Evolutionary conservation across 92 coral and sea anemone species (phyloP), one percentile per base, ranked within the genome.

Genomic region (Porites divaricata): DNA sequence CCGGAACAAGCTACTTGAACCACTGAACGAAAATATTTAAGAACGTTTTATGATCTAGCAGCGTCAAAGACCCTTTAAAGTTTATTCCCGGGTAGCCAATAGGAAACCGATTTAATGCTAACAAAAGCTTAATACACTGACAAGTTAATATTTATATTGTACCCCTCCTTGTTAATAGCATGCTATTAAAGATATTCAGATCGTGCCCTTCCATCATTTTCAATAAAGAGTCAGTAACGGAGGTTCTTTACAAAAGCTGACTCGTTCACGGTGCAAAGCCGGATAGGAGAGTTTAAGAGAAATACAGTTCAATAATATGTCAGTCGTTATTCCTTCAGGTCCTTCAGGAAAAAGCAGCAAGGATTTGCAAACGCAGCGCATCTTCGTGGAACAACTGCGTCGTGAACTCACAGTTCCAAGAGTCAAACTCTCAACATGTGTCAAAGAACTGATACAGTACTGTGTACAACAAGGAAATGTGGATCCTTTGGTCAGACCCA

Each of bases 341-440:
- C n/a, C n/a, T n/a, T n/a, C 86, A 21, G 86, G 79, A n/a, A 82
- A 72, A 63, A 24, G 86, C 79, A 88, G 91, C 82, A 83, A 91
- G 67, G 95, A 94, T 62, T 21, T 94, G 14, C 98, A 94, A 72
- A 81, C 88, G 15, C 98, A 94, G 70, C 87, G 93, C 24, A 90
- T 82, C 25, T 23, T 92, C 70, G 98, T 94, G 51, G 98, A 94
- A 23, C 98, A 94, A 76, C 63, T 94, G 63, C 90, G 98, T 50
- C 92, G 98, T 19, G 98, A 94, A 78, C 78, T 90, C 26, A 89
- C 83, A 26, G 74, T 91, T 1, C 91, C 91, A 57, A 86, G 98
- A 14, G 80, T 92, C 61, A 94, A 94, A 63, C 80, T 94, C 0
- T 94, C 98, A 8, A 93, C 87, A 77, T 91, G 98, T 61, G 98